These are phyloP conservation scores for Toxotes lorentzi DNA, from an alignment of 2,797 vertebrate genomes.

Conservation along the genomic window DNA sequence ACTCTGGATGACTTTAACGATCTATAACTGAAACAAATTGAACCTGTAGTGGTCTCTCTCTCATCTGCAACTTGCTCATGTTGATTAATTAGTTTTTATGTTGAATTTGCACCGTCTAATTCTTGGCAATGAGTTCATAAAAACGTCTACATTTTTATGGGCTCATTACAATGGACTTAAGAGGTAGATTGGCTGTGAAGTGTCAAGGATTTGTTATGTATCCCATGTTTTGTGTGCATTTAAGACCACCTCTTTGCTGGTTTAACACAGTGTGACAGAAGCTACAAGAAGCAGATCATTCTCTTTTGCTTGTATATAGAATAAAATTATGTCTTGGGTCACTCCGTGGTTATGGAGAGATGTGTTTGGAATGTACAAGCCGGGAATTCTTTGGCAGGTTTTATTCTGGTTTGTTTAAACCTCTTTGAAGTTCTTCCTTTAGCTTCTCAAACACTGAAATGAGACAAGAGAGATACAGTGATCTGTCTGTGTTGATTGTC, in stretches of 20 bases:
- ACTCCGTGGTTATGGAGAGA: constrained; percentile 41
- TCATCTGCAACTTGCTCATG: neutral
- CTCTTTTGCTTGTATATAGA: constrained; percentile 11
- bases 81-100: neutral
- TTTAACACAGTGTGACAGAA: neutral
- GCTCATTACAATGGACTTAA: neutral
- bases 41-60: neutral
- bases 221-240: neutral
- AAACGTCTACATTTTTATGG: neutral
- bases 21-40: neutral
- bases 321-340: constrained; percentile 39
- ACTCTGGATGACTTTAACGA: neutral
- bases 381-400: neutral
- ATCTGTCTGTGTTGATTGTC: constrained; percentile 21
- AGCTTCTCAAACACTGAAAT: constrained; percentile 7
- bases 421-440: constrained; percentile 8
- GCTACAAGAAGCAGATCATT: neutral
- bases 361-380: constrained; percentile 7
- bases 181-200: constrained; percentile 1
- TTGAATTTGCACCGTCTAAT: neutral
- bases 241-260: neutral
- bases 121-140: neutral
- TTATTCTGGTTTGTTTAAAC: neutral
- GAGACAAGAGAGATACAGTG: neutral
- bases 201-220: neutral